Conservation (phyloP, 2,888 invertebrate genomes). For the Torymus tubicola region DNA sequence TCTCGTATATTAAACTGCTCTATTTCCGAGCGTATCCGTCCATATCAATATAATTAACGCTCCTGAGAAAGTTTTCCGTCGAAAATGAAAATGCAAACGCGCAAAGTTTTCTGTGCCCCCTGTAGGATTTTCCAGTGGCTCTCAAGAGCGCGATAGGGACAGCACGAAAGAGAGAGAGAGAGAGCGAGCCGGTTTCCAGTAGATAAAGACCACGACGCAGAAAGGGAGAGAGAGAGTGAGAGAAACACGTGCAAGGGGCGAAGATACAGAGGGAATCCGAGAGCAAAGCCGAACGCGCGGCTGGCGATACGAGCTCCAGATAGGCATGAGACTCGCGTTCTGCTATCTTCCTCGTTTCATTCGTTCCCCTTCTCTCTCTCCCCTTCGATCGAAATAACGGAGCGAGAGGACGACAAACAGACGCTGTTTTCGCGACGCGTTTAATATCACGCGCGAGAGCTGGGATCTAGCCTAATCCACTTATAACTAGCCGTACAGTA, state of each 20-base stretch:
- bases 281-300: conserved; percentile 2
- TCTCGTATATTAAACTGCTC: no score
- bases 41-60: background rate
- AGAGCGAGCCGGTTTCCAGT: background rate
- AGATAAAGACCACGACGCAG: conserved; percentile 14
- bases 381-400: conserved; percentile 11
- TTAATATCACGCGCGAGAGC: conserved; percentile 11
- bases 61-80: background rate
- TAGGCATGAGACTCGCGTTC: background rate
- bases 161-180: background rate
- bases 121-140: conserved; percentile 5
- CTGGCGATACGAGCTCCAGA: conserved; percentile 13
- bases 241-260: background rate
- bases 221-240: background rate
- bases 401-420: background rate
- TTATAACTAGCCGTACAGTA: background rate
- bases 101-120: background rate
- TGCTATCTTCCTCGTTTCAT: conserved; percentile 14
- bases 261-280: conserved; percentile 12
- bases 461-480: conserved; percentile 27
- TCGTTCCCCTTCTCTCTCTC: background rate
- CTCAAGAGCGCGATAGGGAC: background rate
- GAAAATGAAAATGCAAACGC: conserved; percentile 13
- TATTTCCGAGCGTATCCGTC: no score
- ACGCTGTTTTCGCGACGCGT: conserved; percentile 1